These are phyloP conservation scores for Crepidodera aurea DNA, from an alignment of 2,888 invertebrate genomes.

Conservation along the genomic window DNA sequence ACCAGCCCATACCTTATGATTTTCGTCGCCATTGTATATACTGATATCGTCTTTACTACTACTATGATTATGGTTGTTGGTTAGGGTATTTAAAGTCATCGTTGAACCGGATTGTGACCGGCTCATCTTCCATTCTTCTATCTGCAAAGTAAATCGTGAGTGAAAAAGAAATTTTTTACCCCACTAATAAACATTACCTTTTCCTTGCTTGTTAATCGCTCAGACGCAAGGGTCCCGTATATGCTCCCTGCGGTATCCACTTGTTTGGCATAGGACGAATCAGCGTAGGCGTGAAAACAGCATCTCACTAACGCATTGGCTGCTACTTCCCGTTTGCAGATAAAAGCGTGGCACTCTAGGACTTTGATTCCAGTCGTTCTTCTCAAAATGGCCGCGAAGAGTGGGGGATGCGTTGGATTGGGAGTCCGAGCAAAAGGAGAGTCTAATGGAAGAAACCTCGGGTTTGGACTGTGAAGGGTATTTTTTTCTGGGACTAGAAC, in stretches of 20 bases:
- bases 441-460: conserved; percentile 92
- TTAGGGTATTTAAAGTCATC: conserved; percentile 68
- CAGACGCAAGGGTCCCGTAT: conserved; percentile 58
- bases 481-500: conserved; percentile 63
- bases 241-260: conserved; percentile 69
- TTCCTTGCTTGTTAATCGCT: conserved; percentile 57
- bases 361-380: conserved; percentile 97
- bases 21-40: conserved; percentile 89
- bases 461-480: conserved; percentile 69
- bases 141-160: conserved; percentile 51
- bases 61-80: conserved; percentile 51
- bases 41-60: conserved; percentile 76
- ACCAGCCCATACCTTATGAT: conserved; percentile 92
- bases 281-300: conserved; percentile 97
- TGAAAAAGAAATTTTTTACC: conserved; percentile 16
- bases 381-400: conserved; percentile 95
- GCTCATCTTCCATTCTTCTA: conserved; percentile 66
- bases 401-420: conserved; percentile 91
- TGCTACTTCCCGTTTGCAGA: conserved; percentile 95
- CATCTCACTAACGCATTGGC: conserved; percentile 97
- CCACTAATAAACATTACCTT: no score
- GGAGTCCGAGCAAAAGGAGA: conserved; percentile 95
- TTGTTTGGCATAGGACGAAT: conserved; percentile 90
- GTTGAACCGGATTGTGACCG: conserved; percentile 68
- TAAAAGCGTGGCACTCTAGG: conserved; percentile 98